A percentile compares a stretch with the other conserved stretches of the same genome.
Conservation (phyloP, 35 echinoderm and acorn worm genomes). For the Hemicentrotus pulcherrimus region DNA sequence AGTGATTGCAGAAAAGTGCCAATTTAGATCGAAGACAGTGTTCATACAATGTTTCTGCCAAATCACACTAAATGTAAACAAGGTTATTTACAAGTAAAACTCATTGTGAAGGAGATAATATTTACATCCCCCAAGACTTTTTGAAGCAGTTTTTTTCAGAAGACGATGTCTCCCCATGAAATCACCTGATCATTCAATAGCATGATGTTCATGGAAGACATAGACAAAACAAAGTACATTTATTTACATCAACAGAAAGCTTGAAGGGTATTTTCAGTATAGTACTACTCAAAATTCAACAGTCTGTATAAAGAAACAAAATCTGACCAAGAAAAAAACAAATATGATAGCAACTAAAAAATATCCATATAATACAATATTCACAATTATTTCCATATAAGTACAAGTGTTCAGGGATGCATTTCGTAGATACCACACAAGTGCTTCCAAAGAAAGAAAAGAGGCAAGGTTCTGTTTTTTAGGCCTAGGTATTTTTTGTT, state of each 20-base stretch:
- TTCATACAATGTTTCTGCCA: neutral
- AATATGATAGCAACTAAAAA: neutral
- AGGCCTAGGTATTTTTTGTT: neutral
- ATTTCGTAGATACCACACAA: neutral
- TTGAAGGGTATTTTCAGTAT: constrained; percentile 19
- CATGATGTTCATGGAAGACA: constrained; percentile 11
- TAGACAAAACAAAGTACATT: neutral
- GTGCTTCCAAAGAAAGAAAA: neutral
- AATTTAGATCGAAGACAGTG: neutral
- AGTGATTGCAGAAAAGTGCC: neutral
- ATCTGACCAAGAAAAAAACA: neutral
- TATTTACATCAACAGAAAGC: neutral
- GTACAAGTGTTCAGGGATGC: neutral
- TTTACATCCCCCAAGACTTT: neutral
- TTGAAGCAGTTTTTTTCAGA: neutral
- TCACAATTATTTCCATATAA: constrained; percentile 12
- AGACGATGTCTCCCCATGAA: neutral
- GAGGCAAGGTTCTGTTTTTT: neutral
- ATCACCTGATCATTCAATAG: neutral
- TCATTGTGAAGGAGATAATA: neutral
- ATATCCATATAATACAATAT: constrained; percentile 15
- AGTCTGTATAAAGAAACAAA: neutral
- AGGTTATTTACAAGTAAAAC: constrained; percentile 6
- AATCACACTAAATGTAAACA: neutral
- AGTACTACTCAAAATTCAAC: constrained; percentile 5